Conservation (phyloP, 2,888 invertebrate genomes). For the Drosophila planitibia region DNA sequence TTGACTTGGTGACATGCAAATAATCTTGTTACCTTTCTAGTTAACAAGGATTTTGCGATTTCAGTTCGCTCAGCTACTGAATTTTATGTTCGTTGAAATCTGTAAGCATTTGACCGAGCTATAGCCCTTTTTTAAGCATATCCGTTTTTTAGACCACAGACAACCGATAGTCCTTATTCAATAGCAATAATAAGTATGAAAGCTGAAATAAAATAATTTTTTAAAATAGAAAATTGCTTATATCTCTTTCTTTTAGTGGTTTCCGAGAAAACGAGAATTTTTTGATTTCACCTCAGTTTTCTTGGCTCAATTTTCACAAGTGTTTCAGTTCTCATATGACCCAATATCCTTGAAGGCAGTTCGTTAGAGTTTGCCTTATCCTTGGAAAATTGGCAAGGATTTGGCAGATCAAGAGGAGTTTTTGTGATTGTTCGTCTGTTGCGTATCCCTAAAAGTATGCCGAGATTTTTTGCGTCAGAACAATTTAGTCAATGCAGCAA, state of each 20-base stretch:
- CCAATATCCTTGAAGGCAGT: neutral
- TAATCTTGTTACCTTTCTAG: neutral
- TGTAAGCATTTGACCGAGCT: neutral
- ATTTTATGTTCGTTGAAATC: neutral
- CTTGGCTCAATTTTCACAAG: neutral
- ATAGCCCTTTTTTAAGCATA: neutral
- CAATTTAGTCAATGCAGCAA: constrained; percentile 2
- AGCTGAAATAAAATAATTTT: too few relatives aligned
- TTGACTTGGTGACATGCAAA: neutral
- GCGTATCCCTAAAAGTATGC: neutral
- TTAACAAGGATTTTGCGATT: neutral
- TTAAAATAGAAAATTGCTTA: too few relatives aligned
- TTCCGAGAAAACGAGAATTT: neutral
- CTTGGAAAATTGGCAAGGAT: neutral
- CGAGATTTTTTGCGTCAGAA: too few relatives aligned
- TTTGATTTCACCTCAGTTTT: neutral
- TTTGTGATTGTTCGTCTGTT: neutral
- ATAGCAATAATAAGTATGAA: too few relatives aligned
- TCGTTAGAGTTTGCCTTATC: neutral
- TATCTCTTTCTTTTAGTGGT: neutral
- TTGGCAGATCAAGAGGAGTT: neutral
- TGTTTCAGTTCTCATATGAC: neutral
- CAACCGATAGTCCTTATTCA: neutral
- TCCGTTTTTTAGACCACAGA: neutral
- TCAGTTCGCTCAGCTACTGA: neutral